A percentile compares a stretch with the other conserved stretches of the same genome.
phyloP scores from a whole-genome alignment of 2,888 invertebrate genomes.

The Junonia oenone region DNA sequence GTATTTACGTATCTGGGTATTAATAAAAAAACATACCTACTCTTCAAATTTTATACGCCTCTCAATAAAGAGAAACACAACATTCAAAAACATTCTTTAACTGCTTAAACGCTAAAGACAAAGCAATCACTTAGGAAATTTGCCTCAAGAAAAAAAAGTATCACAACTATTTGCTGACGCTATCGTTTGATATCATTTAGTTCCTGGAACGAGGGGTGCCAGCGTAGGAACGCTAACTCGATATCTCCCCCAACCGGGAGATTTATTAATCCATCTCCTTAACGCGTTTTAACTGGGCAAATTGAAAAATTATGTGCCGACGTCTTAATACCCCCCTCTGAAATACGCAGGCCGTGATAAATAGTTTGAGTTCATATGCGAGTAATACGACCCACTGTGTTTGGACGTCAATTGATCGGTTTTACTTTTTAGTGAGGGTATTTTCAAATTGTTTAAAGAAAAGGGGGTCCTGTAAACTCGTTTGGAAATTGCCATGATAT shows the following conservation, averaged over 20 bases:
- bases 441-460: not conserved
- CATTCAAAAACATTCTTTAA: too few species aligned
- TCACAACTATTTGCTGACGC: not conserved
- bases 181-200: slow-evolving; percentile 10
- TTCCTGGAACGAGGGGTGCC: slow-evolving; percentile 31
- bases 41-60: too few species aligned
- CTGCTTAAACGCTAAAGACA: not conserved
- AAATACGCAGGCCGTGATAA: slow-evolving; percentile 16
- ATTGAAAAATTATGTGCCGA: slow-evolving; percentile 71
- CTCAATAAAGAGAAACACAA: too few species aligned
- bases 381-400: not conserved
- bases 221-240: slow-evolving; percentile 56
- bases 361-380: slow-evolving; percentile 14
- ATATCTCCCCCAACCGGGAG: slow-evolving; percentile 58
- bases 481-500: too few species aligned
- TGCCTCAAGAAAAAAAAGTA: not conserved
- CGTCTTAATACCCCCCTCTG: slow-evolving; percentile 40
- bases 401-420: not conserved
- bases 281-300: slow-evolving; percentile 67
- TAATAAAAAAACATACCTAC: too few species aligned
- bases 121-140: not conserved
- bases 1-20: too few species aligned
- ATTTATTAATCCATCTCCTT: slow-evolving; percentile 77
- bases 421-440: not conserved
- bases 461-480: not conserved